phyloP scores from a whole-genome alignment of 1,140 invertebrate species.

The Antheraea mylitta region DNA sequence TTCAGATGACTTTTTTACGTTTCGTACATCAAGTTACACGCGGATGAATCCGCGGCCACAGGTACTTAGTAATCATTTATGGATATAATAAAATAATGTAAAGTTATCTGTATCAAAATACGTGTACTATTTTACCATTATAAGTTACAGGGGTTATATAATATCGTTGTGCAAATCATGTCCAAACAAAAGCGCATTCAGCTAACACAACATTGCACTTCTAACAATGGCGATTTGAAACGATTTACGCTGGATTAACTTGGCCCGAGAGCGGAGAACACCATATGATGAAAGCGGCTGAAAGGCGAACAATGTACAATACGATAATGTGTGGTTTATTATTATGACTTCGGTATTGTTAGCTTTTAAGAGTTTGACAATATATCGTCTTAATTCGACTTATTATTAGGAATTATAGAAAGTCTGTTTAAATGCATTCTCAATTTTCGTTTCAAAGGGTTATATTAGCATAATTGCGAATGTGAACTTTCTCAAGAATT shows the following conservation, averaged over 20 bases:
- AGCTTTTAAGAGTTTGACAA: not conserved
- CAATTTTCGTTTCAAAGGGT: no score
- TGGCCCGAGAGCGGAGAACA: not conserved
- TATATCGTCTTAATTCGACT: not conserved
- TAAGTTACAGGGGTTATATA: not conserved
- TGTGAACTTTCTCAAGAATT: no score
- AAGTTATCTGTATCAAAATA: no score
- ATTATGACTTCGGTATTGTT: not conserved
- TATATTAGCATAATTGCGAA: no score
- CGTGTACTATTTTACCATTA: no score
- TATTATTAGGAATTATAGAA: not conserved
- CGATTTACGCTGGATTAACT: slow-evolving; percentile 16
- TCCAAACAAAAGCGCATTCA: slow-evolving; percentile 1
- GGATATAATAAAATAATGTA: no score
- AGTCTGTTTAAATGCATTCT: not conserved
- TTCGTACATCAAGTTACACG: no score
- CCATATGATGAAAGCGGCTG: not conserved
- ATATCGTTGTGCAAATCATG: not conserved
- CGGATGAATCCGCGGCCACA: no score
- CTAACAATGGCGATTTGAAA: slow-evolving; percentile 15
- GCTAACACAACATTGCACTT: slow-evolving; percentile 16
- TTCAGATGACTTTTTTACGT: no score
- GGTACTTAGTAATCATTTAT: no score
- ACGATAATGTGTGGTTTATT: not conserved
- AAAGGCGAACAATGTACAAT: slow-evolving; percentile 1